Conservation (phyloP, 2,113 vertebrate species). For the Sapayoa aenigma region DNA sequence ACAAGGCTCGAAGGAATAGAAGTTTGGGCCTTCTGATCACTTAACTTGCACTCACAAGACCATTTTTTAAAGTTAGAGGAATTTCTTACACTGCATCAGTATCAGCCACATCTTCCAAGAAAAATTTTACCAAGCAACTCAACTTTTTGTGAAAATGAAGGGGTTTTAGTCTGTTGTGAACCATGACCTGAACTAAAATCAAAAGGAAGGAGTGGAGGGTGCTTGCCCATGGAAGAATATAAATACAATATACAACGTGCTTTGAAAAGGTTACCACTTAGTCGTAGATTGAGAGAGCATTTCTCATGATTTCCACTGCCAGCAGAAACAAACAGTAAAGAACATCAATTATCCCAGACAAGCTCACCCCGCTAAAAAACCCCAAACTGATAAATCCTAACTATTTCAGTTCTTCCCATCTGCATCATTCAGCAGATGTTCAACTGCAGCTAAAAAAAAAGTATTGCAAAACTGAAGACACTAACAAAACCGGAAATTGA, state of each 20-base stretch:
- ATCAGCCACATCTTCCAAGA: neutral
- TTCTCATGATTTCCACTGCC: neutral
- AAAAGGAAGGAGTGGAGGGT: neutral
- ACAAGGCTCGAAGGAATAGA: neutral
- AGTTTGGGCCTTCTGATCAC: neutral
- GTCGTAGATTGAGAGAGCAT: neutral
- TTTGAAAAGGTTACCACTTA: neutral
- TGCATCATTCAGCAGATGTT: neutral
- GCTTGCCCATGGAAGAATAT: neutral
- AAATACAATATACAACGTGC: neutral
- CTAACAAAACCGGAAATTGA: neutral
- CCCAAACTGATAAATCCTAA: neutral
- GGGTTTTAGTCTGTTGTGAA: neutral
- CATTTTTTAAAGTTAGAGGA: neutral
- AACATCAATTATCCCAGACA: neutral
- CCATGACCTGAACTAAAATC: neutral
- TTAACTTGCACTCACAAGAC: neutral
- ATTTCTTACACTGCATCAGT: slow-evolving; percentile 11
- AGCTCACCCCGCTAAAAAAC: no score
- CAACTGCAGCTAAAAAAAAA: neutral
- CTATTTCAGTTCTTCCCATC: neutral
- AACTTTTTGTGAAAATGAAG: neutral
- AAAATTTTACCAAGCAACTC: neutral
- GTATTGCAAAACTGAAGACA: neutral
- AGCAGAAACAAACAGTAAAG: neutral